Conservation (phyloP, 1,140 invertebrate species). For the Rhagoletis pomonella region DNA sequence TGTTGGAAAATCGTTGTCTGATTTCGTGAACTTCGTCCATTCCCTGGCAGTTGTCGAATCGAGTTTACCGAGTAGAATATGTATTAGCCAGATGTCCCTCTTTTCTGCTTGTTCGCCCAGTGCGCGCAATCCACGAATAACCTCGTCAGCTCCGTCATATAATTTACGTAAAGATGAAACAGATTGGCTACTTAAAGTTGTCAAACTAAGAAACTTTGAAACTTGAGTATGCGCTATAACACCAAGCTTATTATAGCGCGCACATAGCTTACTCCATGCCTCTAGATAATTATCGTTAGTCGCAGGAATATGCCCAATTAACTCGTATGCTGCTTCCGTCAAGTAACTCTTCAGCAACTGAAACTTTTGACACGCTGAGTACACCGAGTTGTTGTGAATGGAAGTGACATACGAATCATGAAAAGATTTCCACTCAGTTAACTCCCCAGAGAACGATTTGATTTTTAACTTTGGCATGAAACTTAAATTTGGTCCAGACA, state of each 20-base stretch:
- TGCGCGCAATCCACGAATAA: background rate
- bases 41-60: background rate
- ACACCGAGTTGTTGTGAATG: constrained; percentile 59
- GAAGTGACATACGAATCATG: background rate
- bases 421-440: background rate
- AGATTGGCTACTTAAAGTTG: background rate
- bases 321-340: constrained; percentile 65
- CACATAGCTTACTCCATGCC: background rate
- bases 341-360: constrained; percentile 45
- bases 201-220: background rate
- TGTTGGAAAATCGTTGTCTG: background rate
- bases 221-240: background rate
- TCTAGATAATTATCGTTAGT: background rate
- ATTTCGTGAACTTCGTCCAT: background rate
- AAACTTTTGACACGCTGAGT: constrained; percentile 58
- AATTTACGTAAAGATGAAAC: background rate
- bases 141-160: background rate
- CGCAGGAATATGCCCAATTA: constrained; percentile 67
- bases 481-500: background rate
- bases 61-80: background rate
- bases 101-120: too few relatives aligned
- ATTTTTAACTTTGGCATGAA: background rate
- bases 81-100: background rate
- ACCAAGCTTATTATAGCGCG: background rate
- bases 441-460: background rate